Conservation (phyloP, 1,140 invertebrate species). For the Gryllus bimaculatus region DNA sequence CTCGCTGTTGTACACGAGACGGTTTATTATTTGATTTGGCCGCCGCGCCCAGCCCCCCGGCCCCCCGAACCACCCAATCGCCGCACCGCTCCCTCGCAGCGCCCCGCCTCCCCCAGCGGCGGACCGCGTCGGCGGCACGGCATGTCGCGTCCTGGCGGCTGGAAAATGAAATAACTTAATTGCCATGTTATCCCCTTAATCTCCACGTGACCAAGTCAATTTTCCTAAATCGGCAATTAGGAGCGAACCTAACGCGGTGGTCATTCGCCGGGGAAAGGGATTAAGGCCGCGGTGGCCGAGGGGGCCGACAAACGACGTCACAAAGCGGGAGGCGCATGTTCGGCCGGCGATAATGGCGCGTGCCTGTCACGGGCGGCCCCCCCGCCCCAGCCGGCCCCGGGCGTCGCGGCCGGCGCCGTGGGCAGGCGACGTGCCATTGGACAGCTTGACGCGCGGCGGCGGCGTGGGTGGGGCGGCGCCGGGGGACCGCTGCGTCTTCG, state of each 20-base stretch:
- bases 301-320: constrained; percentile 2
- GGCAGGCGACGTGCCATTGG: background rate
- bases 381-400: too few relatives aligned
- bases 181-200: background rate
- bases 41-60: too few relatives aligned
- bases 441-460: background rate
- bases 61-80: background rate
- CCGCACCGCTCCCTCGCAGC: too few relatives aligned
- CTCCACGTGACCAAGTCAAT: background rate
- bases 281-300: background rate
- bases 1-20: background rate
- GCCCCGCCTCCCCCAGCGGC: too few relatives aligned
- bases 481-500: too few relatives aligned
- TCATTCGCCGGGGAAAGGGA: background rate
- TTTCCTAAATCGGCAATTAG: background rate
- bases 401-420: too few relatives aligned
- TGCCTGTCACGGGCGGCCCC: background rate
- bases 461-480: too few relatives aligned
- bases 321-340: background rate
- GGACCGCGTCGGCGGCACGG: too few relatives aligned
- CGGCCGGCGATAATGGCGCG: background rate
- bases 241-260: background rate
- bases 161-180: background rate
- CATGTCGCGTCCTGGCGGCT: background rate
- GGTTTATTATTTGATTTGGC: background rate